Evolutionary conservation across 2,888 invertebrate species (phyloP).

Genomic region (Sepiola atlantica): DNA sequence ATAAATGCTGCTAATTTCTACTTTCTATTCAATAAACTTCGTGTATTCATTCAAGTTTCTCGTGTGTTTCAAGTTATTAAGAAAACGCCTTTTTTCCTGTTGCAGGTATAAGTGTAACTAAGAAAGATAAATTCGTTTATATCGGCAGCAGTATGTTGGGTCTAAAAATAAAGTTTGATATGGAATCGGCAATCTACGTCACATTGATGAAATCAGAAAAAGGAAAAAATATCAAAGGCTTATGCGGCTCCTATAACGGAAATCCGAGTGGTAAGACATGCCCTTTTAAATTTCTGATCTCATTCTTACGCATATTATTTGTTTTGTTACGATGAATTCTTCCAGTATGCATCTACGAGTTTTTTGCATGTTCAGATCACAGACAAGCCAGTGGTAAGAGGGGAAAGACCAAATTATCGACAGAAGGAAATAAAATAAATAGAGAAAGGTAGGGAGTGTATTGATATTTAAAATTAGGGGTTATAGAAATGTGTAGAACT

Average conservation of each 20-base stretch:
- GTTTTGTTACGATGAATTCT: no score
- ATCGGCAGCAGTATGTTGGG: constrained; percentile 53
- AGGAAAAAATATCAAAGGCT: constrained; percentile 74
- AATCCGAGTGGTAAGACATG: constrained; percentile 48
- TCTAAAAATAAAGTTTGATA: constrained; percentile 56
- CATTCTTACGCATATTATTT: not conserved
- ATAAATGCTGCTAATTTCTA: not conserved
- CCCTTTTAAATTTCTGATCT: not conserved
- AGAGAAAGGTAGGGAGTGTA: no score
- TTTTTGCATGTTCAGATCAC: no score
- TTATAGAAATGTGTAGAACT: no score
- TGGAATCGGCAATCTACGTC: constrained; percentile 55
- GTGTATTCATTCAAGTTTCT: not conserved
- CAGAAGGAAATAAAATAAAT: no score
- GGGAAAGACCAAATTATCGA: no score
- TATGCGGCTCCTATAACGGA: constrained; percentile 67
- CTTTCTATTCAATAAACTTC: no score
- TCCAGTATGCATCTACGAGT: no score
- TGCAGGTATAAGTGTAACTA: not conserved
- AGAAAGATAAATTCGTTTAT: not conserved
- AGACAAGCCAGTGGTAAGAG: no score
- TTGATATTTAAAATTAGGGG: no score
- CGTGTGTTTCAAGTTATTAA: not conserved
- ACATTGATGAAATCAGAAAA: constrained; percentile 55
- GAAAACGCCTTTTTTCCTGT: not conserved